These are phyloP conservation scores for Gasterosteus aculeatus DNA, from an alignment of 2,113 vertebrate species.

Conservation along the genomic window DNA sequence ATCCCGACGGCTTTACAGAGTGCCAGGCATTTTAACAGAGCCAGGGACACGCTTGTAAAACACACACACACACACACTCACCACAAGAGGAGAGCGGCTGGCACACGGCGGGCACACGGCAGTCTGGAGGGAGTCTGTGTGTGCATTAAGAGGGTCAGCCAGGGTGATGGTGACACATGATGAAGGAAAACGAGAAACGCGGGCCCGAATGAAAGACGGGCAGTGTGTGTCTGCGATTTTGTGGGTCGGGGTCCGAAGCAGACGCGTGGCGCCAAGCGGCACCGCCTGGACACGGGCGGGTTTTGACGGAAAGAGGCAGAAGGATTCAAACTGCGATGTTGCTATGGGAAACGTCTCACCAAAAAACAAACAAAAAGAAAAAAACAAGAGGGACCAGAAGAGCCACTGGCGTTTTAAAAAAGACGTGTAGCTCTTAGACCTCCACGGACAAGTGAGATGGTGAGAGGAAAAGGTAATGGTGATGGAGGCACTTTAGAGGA, in stretches of 20 bases:
- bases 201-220: conserved; percentile 61
- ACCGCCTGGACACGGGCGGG: conserved; percentile 51
- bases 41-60: conserved; percentile 70
- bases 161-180: conserved; percentile 70
- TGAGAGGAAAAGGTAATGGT: conserved; percentile 13
- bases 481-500: conserved; percentile 24
- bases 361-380: conserved; percentile 19
- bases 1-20: conserved; percentile 72
- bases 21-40: conserved; percentile 74
- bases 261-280: conserved; percentile 65
- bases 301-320: conserved; percentile 46
- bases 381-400: not conserved
- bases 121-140: conserved; percentile 59
- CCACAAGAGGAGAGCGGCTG: conserved; percentile 67
- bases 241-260: conserved; percentile 50
- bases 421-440: conserved; percentile 7
- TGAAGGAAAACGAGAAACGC: conserved; percentile 64
- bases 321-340: conserved; percentile 44
- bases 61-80: conserved; percentile 59
- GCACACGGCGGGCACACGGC: conserved; percentile 55
- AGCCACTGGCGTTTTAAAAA: conserved; percentile 11
- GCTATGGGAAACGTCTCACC: conserved; percentile 49
- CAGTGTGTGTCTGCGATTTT: conserved; percentile 60
- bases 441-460: conserved; percentile 6
- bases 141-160: conserved; percentile 61